A percentile compares a stretch with the other conserved stretches of the same genome.
Conservation (phyloP, 2,888 invertebrate species). For the Drosophila peninsularis region DNA sequence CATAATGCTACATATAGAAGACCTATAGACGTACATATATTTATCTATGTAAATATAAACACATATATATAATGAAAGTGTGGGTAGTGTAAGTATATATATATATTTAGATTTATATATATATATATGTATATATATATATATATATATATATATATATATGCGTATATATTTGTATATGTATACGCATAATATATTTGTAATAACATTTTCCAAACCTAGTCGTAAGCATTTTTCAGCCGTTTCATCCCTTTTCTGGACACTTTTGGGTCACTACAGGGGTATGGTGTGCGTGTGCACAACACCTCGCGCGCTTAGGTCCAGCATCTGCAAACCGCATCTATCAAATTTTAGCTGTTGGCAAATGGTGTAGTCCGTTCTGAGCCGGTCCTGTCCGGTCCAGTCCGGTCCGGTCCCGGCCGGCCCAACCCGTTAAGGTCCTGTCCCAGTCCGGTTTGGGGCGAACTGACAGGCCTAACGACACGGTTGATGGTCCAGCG, state of each 20-base stretch:
- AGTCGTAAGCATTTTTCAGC: constrained; percentile 78
- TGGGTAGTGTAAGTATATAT: background rate
- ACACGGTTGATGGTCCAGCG: constrained; percentile 73
- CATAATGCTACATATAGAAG: constrained; percentile 17
- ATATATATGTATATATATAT: constrained; percentile 26
- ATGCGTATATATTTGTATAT: constrained; percentile 27
- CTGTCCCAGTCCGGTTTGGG: constrained; percentile 53
- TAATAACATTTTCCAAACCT: constrained; percentile 75
- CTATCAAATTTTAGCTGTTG: constrained; percentile 73
- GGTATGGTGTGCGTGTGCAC: constrained; percentile 40
- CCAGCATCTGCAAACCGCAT: constrained; percentile 78
- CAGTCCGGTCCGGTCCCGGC: constrained; percentile 17
- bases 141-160: background rate
- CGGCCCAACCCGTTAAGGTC: constrained; percentile 11
- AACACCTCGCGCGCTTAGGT: constrained; percentile 71
- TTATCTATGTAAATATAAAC: constrained; percentile 15
- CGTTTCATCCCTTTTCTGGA: constrained; percentile 79
- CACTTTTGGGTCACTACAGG: constrained; percentile 65
- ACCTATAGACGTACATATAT: constrained; percentile 16
- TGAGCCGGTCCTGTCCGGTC: constrained; percentile 39
- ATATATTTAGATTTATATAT: background rate
- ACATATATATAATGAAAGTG: constrained; percentile 47
- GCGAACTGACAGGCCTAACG: constrained; percentile 72
- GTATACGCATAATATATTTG: constrained; percentile 75
- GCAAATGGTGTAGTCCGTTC: constrained; percentile 56